Evolutionary conservation across 2,797 vertebrate species (phyloP).

Genomic region (Triplophysa yarkandensis): DNA sequence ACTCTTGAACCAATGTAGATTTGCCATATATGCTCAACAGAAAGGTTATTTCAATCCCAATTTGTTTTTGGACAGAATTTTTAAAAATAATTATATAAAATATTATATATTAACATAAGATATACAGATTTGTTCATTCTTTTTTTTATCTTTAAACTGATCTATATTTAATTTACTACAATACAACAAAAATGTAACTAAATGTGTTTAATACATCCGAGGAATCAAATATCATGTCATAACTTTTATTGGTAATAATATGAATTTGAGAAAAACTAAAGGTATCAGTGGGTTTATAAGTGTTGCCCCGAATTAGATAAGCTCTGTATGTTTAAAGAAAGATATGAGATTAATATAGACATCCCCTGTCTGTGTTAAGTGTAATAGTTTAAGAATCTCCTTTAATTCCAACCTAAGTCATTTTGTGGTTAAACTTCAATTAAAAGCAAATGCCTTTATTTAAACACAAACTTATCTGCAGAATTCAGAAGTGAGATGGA

Average conservation of each 20-base stretch:
- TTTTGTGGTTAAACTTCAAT: slow-evolving; percentile 16
- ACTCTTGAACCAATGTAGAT: background rate
- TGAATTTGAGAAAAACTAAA: background rate
- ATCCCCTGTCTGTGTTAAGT: background rate
- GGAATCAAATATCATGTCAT: too few species aligned
- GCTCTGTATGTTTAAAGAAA: background rate
- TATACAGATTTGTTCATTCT: too few species aligned
- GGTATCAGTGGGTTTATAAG: background rate
- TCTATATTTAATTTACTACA: too few species aligned
- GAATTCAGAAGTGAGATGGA: slow-evolving; percentile 65
- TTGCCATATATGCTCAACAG: background rate
- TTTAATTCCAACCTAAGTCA: background rate
- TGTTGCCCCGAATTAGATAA: background rate
- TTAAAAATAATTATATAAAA: too few species aligned
- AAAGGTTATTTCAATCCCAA: too few species aligned
- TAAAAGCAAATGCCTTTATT: slow-evolving; percentile 62
- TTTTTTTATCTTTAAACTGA: too few species aligned
- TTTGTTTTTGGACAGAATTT: too few species aligned
- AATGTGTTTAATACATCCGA: too few species aligned
- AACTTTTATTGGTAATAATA: too few species aligned
- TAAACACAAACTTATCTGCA: slow-evolving; percentile 62
- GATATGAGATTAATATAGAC: background rate
- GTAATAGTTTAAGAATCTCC: background rate
- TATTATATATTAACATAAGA: background rate
- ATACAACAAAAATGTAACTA: too few species aligned